A percentile compares a stretch with the other conserved stretches of the same genome.
Conservation (phyloP, 2,888 invertebrate species). For the Carabus problematicus region DNA sequence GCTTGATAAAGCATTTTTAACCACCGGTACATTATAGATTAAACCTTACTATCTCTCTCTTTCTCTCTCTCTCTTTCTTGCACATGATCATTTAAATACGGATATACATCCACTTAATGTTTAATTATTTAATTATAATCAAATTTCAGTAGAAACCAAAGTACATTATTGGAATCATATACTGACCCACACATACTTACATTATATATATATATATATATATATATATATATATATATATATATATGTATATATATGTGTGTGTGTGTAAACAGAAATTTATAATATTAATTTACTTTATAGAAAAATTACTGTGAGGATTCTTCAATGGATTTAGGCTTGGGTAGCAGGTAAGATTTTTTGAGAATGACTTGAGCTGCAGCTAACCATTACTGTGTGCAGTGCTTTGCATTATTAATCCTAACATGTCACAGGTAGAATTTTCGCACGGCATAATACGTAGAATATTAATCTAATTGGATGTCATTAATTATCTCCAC, state of each 20-base stretch:
- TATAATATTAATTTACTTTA: no score
- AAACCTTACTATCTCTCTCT: no score
- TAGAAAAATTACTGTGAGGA: no score
- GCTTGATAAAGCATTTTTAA: conserved; percentile 33
- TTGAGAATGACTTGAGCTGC: no score
- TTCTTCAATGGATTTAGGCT: no score
- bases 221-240: no score
- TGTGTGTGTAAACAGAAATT: no score
- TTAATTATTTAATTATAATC: conserved; percentile 20
- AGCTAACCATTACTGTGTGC: not conserved
- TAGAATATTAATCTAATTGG: conserved; percentile 30
- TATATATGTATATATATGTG: no score
- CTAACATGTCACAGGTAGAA: not conserved
- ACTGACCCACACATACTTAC: no score
- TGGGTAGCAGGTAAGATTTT: no score
- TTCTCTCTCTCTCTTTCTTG: no score
- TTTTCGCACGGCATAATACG: conserved; percentile 27
- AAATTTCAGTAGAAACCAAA: not conserved
- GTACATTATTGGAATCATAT: not conserved
- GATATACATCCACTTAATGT: not conserved
- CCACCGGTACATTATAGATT: not conserved
- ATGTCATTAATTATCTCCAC: conserved; percentile 28
- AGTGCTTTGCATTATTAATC: conserved; percentile 12
- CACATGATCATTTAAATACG: conserved; percentile 24
- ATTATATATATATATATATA: no score